Evolutionary conservation across 2,797 vertebrate species (phyloP).

Genomic region (Hypotaenidia okinawae): DNA sequence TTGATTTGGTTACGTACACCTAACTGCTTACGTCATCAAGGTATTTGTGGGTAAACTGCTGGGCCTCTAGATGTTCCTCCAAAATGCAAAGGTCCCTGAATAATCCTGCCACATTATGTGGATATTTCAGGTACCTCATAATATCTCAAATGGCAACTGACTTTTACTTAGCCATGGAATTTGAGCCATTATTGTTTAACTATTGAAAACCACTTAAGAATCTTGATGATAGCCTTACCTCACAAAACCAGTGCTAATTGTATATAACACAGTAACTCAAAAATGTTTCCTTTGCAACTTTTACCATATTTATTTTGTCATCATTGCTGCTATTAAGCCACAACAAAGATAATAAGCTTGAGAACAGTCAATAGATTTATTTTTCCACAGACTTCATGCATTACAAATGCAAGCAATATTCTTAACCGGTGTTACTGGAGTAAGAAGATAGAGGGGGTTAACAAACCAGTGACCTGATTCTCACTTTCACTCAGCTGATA

Average conservation of each 20-base stretch:
- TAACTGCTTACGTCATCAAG: background rate
- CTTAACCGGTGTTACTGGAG: background rate
- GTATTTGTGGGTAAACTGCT: background rate
- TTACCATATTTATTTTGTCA: background rate
- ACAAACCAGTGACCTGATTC: background rate
- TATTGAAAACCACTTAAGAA: background rate
- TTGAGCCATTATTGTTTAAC: background rate
- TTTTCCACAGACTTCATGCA: background rate
- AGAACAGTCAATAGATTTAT: background rate
- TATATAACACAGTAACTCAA: background rate
- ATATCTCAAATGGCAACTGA: background rate
- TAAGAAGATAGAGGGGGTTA: background rate
- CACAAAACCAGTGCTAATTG: background rate
- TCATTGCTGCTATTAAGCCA: background rate
- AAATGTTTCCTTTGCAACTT: background rate
- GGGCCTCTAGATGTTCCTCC: background rate
- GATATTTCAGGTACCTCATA: background rate
- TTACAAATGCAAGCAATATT: background rate
- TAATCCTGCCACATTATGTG: background rate
- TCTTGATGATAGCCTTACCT: background rate
- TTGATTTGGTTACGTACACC: background rate
- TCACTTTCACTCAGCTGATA: background rate
- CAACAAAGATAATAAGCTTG: background rate
- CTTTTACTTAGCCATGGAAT: background rate
- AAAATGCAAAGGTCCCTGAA: background rate